Base-by-base conservation (phyloP, 2,888 invertebrate genomes). In the Brachycybe producta region DNA sequence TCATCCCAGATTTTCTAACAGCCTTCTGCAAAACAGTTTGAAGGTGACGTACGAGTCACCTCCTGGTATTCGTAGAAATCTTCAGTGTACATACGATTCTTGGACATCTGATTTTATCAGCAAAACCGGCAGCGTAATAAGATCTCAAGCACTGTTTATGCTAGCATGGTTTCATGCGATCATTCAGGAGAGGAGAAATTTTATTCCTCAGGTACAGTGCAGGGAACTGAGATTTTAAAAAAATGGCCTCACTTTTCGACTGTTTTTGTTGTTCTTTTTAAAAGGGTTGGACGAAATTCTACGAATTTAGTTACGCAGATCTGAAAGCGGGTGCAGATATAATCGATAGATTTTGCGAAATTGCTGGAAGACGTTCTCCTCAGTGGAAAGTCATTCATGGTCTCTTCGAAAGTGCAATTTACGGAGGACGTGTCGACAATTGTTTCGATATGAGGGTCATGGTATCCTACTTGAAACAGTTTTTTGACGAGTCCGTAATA, bases 111-210 rank as follows among this genome's bases (percentile, higher is more conserved):
- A 70, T 39, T 67, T 66, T 54, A 55, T 71, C 30, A 61, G 62
- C 28, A 61, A 62, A 47, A 59, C 28, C 51, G 59, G 52, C 57
- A 58, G 42, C 23, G 54, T 58, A 21, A 51, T 54, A 34, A 51
- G 62, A 51, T 61, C 65, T 1, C 73, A 74, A 60, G 69, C 76
- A 1, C 64, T 83, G 51, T 79, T 95, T 59, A 79, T 84, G 5
- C 69, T 94, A 15, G 81, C 91, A 55, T 83, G 85, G 75, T 73
- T 87, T 50, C 92, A 95, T 66, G 90, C 95, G 1, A 73, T 94
- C 13, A 73, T 91, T 46, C 74, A 75, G 59, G 97, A 98, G 68
- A 74, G 98, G 35, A 74, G 95, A 52, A 84, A 82, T 46, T 97
- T 82, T 66, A 84, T 92, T 58, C 92, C 92, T 1, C 86, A 73